Evolutionary conservation across 2,888 invertebrate genomes (phyloP).

Genomic region (Plebejus melissa): DNA sequence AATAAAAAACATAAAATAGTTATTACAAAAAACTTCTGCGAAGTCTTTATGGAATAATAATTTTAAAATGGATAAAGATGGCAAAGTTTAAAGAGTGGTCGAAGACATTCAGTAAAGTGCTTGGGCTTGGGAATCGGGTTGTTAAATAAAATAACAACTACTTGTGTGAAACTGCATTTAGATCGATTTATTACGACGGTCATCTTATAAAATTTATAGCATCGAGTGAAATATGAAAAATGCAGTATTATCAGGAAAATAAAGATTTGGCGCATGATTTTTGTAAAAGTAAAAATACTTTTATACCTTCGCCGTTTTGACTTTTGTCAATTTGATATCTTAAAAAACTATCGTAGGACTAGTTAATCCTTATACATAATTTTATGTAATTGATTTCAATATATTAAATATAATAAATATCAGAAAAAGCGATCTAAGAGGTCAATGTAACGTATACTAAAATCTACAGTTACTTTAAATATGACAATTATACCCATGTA

Average conservation of each 20-base stretch:
- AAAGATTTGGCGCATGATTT: not conserved
- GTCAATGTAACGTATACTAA: conserved; percentile 3
- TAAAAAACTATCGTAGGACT: conserved; percentile 7
- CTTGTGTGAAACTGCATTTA: not conserved
- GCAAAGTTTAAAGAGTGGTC: not conserved
- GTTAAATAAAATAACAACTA: not conserved
- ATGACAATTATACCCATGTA: not conserved
- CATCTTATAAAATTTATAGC: not conserved
- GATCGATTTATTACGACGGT: not conserved
- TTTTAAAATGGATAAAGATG: not conserved
- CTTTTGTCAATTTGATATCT: not conserved
- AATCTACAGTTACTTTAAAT: conserved; percentile 7
- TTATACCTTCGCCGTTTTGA: not conserved
- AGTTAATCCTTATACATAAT: not conserved
- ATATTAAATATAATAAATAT: conserved; percentile 15
- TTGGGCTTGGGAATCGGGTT: not conserved
- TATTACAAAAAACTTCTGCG: no score
- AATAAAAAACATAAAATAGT: no score
- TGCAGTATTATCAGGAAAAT: not conserved
- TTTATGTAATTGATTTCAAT: not conserved
- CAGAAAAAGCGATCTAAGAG: conserved; percentile 15
- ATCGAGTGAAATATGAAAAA: not conserved
- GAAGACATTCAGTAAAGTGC: not conserved
- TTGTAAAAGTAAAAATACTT: not conserved
- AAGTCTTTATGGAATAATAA: not conserved